These are phyloP conservation scores for Scatophagus argus DNA, from an alignment of 2,113 vertebrate species.

Conservation along the genomic window DNA sequence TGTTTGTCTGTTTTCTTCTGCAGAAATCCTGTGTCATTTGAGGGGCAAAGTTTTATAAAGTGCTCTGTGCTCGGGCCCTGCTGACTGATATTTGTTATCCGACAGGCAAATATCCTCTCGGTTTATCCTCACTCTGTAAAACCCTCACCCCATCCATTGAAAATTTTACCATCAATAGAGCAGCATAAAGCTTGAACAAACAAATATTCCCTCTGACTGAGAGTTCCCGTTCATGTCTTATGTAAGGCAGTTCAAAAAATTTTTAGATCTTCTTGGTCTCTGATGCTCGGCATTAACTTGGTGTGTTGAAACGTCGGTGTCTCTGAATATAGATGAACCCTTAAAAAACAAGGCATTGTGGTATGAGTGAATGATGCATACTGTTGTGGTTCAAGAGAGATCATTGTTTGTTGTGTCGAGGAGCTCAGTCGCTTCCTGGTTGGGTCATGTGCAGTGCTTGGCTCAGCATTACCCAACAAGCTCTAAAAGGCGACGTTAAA, in stretches of 20 bases:
- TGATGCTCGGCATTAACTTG: background rate
- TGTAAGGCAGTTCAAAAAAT: background rate
- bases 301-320: slow-evolving; percentile 22
- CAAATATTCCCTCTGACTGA: background rate
- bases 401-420: slow-evolving; percentile 69
- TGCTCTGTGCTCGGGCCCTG: too few relatives aligned
- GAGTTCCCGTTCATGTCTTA: background rate
- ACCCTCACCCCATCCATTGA: background rate
- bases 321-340: slow-evolving; percentile 69
- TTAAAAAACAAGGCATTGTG: slow-evolving; percentile 60
- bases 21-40: background rate
- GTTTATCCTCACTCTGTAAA: background rate
- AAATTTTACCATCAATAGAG: background rate
- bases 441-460: slow-evolving; percentile 63
- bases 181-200: background rate
- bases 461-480: slow-evolving; percentile 50
- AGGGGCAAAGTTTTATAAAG: background rate
- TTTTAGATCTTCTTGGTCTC: background rate
- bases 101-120: background rate
- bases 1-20: background rate
- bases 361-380: slow-evolving; percentile 56
- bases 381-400: slow-evolving; percentile 59
- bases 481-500: slow-evolving; percentile 23
- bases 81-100: background rate
- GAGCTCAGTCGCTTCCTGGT: slow-evolving; percentile 62